Conservation (phyloP, 2,113 vertebrate genomes). For the Irena cyanogastra region DNA sequence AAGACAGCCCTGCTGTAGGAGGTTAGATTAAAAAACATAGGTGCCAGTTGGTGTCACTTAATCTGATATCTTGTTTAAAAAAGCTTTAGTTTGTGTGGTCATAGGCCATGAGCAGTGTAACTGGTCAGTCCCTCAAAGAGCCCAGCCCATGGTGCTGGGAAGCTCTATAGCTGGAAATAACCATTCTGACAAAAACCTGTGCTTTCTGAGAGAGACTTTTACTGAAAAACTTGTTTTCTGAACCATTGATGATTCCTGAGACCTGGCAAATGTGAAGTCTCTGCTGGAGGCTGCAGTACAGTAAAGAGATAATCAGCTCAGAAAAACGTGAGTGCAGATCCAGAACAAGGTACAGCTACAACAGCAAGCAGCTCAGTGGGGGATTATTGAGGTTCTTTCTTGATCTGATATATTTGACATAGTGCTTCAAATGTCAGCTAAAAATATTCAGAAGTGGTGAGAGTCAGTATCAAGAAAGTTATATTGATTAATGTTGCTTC, state of each 20-base stretch:
- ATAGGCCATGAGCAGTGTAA: not conserved
- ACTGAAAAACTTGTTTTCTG: not conserved
- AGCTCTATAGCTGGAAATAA: not conserved
- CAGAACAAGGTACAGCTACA: not conserved
- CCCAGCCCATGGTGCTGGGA: not conserved
- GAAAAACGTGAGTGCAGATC: not conserved
- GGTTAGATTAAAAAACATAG: not conserved
- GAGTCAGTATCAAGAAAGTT: not conserved
- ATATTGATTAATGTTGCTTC: not conserved
- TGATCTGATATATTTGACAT: not conserved
- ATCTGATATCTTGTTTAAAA: not conserved
- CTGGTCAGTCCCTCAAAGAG: not conserved
- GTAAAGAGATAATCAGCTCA: not conserved
- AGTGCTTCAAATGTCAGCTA: not conserved
- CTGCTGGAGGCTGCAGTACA: not conserved
- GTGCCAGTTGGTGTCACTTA: not conserved
- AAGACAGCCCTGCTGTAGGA: not conserved
- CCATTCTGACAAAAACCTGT: not conserved
- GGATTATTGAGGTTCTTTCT: not conserved
- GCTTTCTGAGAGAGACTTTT: not conserved
- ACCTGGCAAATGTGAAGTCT: not conserved
- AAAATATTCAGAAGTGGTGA: not conserved
- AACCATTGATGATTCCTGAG: not conserved
- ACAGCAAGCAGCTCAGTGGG: not conserved
- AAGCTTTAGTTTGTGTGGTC: not conserved